phyloP scores from a whole-genome alignment of 2,888 invertebrate genomes.

The Zonitis immaculata region DNA sequence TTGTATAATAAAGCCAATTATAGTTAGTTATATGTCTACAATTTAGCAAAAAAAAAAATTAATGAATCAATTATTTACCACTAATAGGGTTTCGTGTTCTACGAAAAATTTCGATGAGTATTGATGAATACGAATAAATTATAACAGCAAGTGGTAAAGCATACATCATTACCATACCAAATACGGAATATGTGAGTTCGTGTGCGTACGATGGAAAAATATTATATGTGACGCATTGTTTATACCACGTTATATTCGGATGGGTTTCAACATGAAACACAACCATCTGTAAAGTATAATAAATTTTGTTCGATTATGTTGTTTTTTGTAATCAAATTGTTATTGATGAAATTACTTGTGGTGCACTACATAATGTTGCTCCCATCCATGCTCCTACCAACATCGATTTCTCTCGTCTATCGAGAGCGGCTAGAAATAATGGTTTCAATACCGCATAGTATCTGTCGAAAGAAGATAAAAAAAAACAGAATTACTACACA shows the following conservation, averaged over 20 bases:
- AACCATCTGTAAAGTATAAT: conserved; percentile 56
- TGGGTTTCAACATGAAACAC: conserved; percentile 85
- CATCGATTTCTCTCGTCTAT: conserved; percentile 72
- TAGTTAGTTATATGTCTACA: no score
- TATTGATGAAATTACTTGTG: conserved; percentile 81
- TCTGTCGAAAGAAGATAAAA: conserved; percentile 47
- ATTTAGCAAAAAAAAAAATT: no score
- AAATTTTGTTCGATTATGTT: neutral
- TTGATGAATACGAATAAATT: conserved; percentile 83
- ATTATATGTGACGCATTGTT: conserved; percentile 87
- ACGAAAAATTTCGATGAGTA: conserved; percentile 77
- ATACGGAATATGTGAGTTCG: conserved; percentile 75
- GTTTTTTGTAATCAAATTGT: no score
- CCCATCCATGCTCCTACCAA: conserved; percentile 75
- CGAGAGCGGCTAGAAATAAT: conserved; percentile 66
- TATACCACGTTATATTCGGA: conserved; percentile 77
- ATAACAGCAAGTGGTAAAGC: conserved; percentile 79
- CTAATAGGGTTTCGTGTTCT: conserved; percentile 61
- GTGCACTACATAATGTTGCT: conserved; percentile 75
- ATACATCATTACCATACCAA: conserved; percentile 85
- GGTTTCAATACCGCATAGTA: conserved; percentile 84
- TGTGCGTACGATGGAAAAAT: conserved; percentile 67
- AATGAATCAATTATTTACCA: conserved; percentile 43
- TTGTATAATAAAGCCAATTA: no score
- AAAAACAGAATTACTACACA: conserved; percentile 21